These are phyloP conservation scores for Cryptocephalus moraei DNA, from an alignment of 2,888 invertebrate species.

Conservation along the genomic window DNA sequence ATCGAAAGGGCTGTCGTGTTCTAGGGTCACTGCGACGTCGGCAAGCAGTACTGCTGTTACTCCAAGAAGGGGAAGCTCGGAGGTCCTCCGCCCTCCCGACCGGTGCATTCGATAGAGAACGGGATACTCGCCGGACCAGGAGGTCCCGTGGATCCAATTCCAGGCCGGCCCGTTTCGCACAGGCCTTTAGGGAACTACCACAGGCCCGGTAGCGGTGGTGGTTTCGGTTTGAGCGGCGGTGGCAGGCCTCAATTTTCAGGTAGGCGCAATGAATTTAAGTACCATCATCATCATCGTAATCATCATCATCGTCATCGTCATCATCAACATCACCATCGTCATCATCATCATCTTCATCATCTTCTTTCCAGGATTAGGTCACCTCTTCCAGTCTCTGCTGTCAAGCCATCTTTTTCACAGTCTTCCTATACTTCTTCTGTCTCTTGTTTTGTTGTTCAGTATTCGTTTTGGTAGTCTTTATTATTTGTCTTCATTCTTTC, in stretches of 20 bases:
- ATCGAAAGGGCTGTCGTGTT: constrained; percentile 15
- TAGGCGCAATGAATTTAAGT: not conserved
- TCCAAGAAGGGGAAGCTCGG: constrained; percentile 24
- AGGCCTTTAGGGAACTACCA: constrained; percentile 5
- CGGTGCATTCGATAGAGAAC: constrained; percentile 33
- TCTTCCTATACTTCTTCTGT: no score
- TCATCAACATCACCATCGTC: no score
- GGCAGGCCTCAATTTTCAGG: constrained; percentile 7
- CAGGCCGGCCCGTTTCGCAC: not conserved
- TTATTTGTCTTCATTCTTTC: no score
- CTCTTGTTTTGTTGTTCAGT: no score
- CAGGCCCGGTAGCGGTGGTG: constrained; percentile 12
- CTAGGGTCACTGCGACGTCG: constrained; percentile 53
- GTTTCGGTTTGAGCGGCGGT: constrained; percentile 7
- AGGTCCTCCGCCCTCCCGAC: constrained; percentile 27
- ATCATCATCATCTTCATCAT: no score
- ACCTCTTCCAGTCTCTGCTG: no score
- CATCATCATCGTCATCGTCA: no score
- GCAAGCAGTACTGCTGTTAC: constrained; percentile 56
- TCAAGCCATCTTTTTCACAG: no score
- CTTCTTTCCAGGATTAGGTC: no score
- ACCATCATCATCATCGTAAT: no score
- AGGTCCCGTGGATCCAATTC: constrained; percentile 24
- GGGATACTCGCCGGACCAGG: constrained; percentile 41
- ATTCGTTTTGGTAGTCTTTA: no score